Evolutionary conservation across 2,888 invertebrate species (phyloP), one percentile per base, ranked within the genome.

Genomic region (Luperina nickerlii): DNA sequence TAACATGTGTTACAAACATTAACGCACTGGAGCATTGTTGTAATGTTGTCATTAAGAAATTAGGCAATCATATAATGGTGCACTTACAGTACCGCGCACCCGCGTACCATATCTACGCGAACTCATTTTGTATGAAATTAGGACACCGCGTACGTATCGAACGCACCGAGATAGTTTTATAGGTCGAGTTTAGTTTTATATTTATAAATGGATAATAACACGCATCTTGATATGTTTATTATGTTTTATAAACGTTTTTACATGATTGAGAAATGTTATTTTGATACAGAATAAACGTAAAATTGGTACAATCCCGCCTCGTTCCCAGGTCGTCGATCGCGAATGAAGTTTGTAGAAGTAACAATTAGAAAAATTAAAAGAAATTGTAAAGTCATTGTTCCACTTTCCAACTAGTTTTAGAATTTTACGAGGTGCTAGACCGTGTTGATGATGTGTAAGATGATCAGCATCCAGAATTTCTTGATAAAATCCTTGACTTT

Each of bases 171-270:
- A 90, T 91, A 86, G 90, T 91, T 93, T 90, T 91, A 91, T 93
- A 92, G 93, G 93, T 91, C 92, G 91, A 93, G 90, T 91, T 92
- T 91, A 91, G 89, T 91, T 91, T 90, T 90, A 90, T 91, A 92
- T 92, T 92, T 92, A 90, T 92, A 92, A 91, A 92, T 92, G 91
- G 92, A 92, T 92, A 92, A 92, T 90, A 92, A 92, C 89, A 88
- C 88, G 86, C 88, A 90, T 90, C 89, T 90, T 89, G 87, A 87
- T 90, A 87, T 90, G 90, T 91, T 91, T 92, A 90, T 90, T 90
- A 88, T 90, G 88, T 88, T 91, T 91, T 87, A 83, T 88, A 83
- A 89, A 90, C 82, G 83, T 87, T 89, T 87, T 90, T 89, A 89
- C 88, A 85, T 89, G 84, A 90, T 90, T 90, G 87, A 82, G 86